Base-by-base conservation (phyloP, 2,888 invertebrate genomes). In the Diadegma fenestrale region DNA sequence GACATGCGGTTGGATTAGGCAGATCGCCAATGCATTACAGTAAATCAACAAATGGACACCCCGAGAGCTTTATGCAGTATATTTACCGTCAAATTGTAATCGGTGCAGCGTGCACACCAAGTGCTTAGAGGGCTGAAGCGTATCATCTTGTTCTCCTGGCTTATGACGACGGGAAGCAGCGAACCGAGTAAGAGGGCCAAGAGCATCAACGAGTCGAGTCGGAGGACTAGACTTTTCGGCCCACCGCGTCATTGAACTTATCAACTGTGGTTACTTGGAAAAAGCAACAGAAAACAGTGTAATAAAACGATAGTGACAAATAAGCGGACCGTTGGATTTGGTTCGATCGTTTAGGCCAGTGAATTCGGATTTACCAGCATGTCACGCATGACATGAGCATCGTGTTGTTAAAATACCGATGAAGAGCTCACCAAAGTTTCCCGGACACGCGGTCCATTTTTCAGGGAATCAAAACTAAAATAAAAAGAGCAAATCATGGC, bases 211-310 rank as follows among this genome's bases (percentile, higher is more conserved):
- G 58, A 61, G 43, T 61, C 26, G 78, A 68, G 79, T 63, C 79
- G 17, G 75, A 84, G 83, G 69, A 83, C 75, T 76, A 54, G 83
- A 80, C 61, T 51, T 80, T 83, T 84, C 71, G 69, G 83, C 61
- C 83, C 41, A 69, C 63, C 69, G 43, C 69, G 79, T 84, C 69
- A 71, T 83, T 83, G 78, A 83, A 83, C 73, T 75, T 61, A 19
- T 69, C 69, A 73, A 43, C 33, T 26, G 19, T 43, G 26, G 26
- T 58, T 45, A 22, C 58, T 30, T 64, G 37, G 26, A 61, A 30
- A 45, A n/a, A 69, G 58, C 58, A 19, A 26, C 6, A 14, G 58
- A 6, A 58, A 26, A 14, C 26, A 26, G 14, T 58, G 26, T 14
- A 14, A n/a, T n/a, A 2, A 14, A 10, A 58, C 58, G 14, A 26